A percentile compares a stretch with the other conserved stretches of the same genome.
Evolutionary conservation across 2,888 invertebrate species (phyloP).

Genomic region (Drosophila bunnanda): DNA sequence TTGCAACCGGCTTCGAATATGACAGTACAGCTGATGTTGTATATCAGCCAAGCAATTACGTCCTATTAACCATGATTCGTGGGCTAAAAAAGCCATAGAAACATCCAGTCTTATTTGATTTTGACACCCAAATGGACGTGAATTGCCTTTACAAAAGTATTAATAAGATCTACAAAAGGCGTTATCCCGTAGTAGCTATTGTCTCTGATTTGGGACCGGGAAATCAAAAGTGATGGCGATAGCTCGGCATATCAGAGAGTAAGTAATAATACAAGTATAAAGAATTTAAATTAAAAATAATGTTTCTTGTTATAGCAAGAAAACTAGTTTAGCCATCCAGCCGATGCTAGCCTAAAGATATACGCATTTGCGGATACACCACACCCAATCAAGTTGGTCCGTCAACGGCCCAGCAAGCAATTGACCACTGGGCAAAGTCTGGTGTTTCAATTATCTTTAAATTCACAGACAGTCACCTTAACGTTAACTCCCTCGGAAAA

Average conservation of each 20-base stretch:
- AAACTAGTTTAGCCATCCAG: conserved; percentile 31
- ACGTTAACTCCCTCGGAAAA: too few species aligned
- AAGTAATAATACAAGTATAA: conserved; percentile 8
- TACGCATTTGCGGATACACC: conserved; percentile 1
- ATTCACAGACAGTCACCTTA: too few species aligned
- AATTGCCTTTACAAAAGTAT: neutral
- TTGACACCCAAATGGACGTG: neutral
- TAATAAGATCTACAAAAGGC: neutral
- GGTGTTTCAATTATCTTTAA: too few species aligned
- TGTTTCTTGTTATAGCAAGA: neutral
- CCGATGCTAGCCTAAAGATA: neutral
- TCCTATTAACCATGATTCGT: conserved; percentile 18
- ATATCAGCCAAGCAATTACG: neutral
- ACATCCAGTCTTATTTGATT: neutral
- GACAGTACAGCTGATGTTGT: neutral
- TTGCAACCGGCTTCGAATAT: conserved; percentile 4
- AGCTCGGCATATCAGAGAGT: conserved; percentile 34
- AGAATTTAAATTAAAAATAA: conserved; percentile 14
- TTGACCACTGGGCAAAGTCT: too few species aligned
- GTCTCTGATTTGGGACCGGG: conserved; percentile 9
- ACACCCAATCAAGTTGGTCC: too few species aligned
- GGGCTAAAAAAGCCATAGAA: conserved; percentile 22
- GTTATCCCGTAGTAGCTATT: conserved; percentile 20
- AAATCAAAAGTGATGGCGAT: conserved; percentile 23
- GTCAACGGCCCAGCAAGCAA: too few species aligned